Percentiles rank a stretch among this genome's conserved stretches.
Evolutionary conservation across 2,888 invertebrate genomes (phyloP).

Genomic region (Chymomyza procnemis): DNA sequence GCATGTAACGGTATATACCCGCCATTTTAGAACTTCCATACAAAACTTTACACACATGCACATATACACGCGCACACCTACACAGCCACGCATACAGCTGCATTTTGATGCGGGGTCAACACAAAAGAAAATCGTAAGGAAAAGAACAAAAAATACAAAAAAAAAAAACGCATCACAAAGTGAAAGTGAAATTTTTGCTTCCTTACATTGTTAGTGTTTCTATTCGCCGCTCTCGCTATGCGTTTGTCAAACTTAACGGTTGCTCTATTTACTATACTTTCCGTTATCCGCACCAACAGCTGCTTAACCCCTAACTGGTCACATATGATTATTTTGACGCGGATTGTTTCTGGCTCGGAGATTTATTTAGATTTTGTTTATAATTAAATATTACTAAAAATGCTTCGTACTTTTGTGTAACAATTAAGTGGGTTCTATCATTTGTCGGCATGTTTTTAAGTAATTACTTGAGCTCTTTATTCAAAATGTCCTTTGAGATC

Average conservation of each 20-base stretch:
- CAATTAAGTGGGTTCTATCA: no score
- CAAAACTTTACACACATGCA: conserved; percentile 40
- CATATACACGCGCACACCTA: conserved; percentile 3
- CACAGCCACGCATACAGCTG: conserved; percentile 10
- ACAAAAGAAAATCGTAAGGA: conserved; percentile 14
- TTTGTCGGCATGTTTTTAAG: no score
- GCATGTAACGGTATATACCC: conserved; percentile 26
- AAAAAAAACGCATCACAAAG: conserved; percentile 16
- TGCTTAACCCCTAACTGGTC: conserved; percentile 33
- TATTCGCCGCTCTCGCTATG: conserved; percentile 21
- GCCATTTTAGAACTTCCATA: conserved; percentile 65
- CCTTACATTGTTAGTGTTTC: conserved; percentile 20
- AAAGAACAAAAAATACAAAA: conserved; percentile 28
- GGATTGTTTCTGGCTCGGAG: no score
- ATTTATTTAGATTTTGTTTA: no score
- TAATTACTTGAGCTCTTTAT: no score
- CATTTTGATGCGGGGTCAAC: neutral
- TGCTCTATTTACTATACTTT: conserved; percentile 46
- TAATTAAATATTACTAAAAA: no score
- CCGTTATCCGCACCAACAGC: conserved; percentile 25
- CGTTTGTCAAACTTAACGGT: neutral
- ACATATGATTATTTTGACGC: neutral
- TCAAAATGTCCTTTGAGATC: no score
- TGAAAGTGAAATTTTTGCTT: conserved; percentile 49
- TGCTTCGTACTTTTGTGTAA: no score